Conservation (phyloP, 2,797 vertebrate genomes). For the Babyrousa celebensis region DNA sequence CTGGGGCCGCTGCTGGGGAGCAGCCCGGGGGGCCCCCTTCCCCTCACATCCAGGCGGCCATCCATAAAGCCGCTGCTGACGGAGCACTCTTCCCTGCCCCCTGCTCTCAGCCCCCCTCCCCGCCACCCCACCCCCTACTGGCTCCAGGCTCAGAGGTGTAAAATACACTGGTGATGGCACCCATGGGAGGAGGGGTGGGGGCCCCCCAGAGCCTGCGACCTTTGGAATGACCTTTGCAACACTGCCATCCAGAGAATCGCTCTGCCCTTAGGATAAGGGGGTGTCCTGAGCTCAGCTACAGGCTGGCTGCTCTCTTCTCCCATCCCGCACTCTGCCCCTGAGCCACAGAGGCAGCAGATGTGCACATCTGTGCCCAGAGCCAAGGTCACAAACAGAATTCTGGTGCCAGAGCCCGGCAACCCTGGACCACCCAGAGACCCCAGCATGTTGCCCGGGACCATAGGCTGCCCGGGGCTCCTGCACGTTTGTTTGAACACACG, state of each 20-base stretch:
- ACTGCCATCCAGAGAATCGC: conserved; percentile 63
- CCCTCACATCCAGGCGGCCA: conserved; percentile 85
- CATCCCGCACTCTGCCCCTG: neutral
- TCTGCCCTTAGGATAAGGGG: neutral
- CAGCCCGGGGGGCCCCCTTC: conserved; percentile 86
- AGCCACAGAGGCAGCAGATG: neutral
- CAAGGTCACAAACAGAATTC: neutral
- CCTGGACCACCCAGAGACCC: neutral
- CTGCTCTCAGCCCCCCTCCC: conserved; percentile 2
- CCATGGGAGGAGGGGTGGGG: neutral
- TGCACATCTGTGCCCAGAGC: neutral
- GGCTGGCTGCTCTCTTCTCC: neutral
- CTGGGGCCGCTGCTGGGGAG: conserved; percentile 86
- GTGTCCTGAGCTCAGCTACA: neutral
- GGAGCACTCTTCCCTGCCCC: conserved; percentile 81
- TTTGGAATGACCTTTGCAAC: conserved; percentile 86
- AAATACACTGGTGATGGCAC: conserved; percentile 83
- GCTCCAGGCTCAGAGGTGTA: conserved; percentile 36
- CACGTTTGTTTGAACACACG: neutral
- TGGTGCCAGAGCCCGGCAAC: neutral
- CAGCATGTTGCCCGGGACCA: neutral
- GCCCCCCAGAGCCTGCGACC: conserved; percentile 73
- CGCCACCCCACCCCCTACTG: neutral
- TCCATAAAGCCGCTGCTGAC: conserved; percentile 90
- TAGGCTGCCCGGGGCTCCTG: neutral